Percentiles rank a stretch among this genome's conserved stretches.
Conservation (phyloP, 2,797 vertebrate species). For the Myotis findleyi region DNA sequence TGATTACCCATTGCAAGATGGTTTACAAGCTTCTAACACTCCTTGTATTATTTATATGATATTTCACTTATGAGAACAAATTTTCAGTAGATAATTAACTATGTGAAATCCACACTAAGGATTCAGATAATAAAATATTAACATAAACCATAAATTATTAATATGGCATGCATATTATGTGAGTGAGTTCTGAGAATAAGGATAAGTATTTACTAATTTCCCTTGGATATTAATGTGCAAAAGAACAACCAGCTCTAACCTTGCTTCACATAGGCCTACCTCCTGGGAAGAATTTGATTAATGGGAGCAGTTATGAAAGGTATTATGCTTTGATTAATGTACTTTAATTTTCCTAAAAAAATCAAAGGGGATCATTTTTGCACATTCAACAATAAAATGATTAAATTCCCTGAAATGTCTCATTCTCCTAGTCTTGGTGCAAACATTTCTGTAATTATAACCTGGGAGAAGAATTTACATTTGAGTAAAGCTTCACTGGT, state of each 20-base stretch:
- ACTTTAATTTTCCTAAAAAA: constrained; percentile 54
- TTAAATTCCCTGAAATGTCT: not conserved
- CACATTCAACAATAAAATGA: constrained; percentile 31
- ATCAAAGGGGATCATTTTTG: not conserved
- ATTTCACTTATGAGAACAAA: constrained; percentile 64
- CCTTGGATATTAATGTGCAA: not conserved
- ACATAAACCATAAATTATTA: constrained; percentile 76
- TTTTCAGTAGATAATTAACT: constrained; percentile 58
- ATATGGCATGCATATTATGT: not conserved
- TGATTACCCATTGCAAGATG: constrained; percentile 35
- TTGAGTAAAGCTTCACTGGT: not conserved
- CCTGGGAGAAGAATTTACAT: not conserved
- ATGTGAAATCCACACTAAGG: constrained; percentile 55
- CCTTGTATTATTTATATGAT: constrained; percentile 67
- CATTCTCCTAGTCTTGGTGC: not conserved
- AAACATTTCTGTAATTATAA: constrained; percentile 9
- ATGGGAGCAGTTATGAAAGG: not conserved
- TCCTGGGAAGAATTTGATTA: constrained; percentile 59
- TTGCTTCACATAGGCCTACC: not conserved
- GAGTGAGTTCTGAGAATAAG: not conserved
- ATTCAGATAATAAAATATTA: constrained; percentile 73
- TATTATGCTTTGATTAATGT: constrained; percentile 9
- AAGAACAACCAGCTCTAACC: constrained; percentile 30
- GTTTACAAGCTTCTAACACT: constrained; percentile 72
- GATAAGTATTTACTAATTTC: constrained; percentile 66